These are phyloP conservation scores for Drosophila melanosoma DNA, from an alignment of 2,888 invertebrate species.

Conservation along the genomic window DNA sequence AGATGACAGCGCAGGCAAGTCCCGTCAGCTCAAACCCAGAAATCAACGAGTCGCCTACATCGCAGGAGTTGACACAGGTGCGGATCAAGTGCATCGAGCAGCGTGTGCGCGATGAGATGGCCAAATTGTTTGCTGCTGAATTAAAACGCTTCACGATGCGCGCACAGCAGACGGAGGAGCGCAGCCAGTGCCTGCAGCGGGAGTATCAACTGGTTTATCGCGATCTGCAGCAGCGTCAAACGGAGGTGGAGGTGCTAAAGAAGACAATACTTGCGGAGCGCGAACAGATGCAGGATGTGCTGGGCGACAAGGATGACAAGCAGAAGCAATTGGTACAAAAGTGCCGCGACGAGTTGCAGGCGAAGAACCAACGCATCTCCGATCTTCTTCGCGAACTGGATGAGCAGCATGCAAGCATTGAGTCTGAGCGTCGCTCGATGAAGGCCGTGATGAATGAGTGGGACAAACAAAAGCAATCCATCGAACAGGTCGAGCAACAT, in stretches of 20 bases:
- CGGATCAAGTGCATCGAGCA: constrained; percentile 78
- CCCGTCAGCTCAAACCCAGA: constrained; percentile 8
- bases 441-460: constrained; percentile 85
- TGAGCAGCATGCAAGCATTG: constrained; percentile 82
- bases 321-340: constrained; percentile 77
- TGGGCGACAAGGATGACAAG: constrained; percentile 78
- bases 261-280: constrained; percentile 84
- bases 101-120: constrained; percentile 89
- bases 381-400: constrained; percentile 78
- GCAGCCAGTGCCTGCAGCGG: constrained; percentile 69
- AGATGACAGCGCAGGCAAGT: constrained; percentile 8
- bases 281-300: constrained; percentile 78
- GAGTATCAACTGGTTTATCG: constrained; percentile 74
- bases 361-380: constrained; percentile 85
- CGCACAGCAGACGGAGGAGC: constrained; percentile 83
- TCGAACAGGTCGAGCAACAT: constrained; percentile 85
- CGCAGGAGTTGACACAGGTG: constrained; percentile 83
- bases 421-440: constrained; percentile 85
- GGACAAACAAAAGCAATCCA: constrained; percentile 85
- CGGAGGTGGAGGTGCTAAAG: constrained; percentile 83
- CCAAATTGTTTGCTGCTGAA: constrained; percentile 88
- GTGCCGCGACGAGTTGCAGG: constrained; percentile 82
- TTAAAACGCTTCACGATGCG: constrained; percentile 86
- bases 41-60: constrained; percentile 36
- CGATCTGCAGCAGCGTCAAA: constrained; percentile 79